These are phyloP conservation scores for Orcinus orca DNA, from an alignment of 2,113 vertebrate genomes.

Conservation along the genomic window DNA sequence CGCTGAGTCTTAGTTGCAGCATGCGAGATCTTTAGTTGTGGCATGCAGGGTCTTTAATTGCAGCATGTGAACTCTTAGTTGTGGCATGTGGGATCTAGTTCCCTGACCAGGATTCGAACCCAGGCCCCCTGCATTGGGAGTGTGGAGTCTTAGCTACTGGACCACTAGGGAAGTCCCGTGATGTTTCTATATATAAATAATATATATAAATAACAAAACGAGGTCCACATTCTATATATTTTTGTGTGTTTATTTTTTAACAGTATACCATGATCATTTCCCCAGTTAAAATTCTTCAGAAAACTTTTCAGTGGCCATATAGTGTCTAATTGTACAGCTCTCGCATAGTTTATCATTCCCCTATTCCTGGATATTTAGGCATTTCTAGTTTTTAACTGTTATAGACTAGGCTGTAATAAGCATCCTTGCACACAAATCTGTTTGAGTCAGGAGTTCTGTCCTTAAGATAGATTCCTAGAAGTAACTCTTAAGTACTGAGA, in stretches of 20 bases:
- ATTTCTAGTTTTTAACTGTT: background rate
- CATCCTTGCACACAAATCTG: background rate
- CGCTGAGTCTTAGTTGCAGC: too few species aligned
- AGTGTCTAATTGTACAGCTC: background rate
- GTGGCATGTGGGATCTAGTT: too few species aligned
- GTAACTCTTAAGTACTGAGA: background rate
- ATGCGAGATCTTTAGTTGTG: too few species aligned
- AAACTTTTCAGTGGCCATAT: background rate
- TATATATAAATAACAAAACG: background rate
- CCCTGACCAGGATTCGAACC: too few species aligned
- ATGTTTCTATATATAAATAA: background rate
- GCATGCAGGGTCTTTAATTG: too few species aligned
- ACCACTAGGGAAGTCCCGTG: background rate
- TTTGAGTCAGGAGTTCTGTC: background rate
- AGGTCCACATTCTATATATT: background rate
- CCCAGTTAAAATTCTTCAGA: slow-evolving; percentile 12
- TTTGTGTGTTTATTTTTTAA: background rate
- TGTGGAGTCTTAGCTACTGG: too few species aligned
- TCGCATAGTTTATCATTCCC: background rate
- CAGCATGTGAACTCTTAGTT: too few species aligned
- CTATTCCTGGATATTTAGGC: background rate
- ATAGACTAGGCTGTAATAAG: background rate
- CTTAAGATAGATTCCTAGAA: background rate
- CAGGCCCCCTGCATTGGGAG: too few species aligned
- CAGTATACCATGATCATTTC: background rate